Evolutionary conservation across 2,113 vertebrate genomes (phyloP).

Genomic region (Motacilla tschutschensis): DNA sequence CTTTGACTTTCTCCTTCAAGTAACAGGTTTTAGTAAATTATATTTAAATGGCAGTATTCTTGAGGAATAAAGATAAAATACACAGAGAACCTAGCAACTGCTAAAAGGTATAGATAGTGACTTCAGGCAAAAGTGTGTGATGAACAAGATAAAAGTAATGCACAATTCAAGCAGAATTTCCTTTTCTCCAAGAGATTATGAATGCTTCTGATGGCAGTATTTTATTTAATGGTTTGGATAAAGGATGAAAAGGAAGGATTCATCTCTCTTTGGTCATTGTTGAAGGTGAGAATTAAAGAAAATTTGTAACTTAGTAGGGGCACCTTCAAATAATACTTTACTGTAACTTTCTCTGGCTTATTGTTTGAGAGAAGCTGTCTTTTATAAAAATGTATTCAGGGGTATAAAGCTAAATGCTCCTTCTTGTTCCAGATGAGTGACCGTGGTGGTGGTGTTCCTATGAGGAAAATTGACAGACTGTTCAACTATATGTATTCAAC

Average conservation of each 20-base stretch:
- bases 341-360: not conserved
- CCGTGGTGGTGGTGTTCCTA: conserved; percentile 90
- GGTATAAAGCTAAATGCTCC: not conserved
- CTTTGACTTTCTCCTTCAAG: not conserved
- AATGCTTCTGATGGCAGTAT: not conserved
- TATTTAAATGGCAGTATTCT: not conserved
- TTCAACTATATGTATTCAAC: conserved; percentile 98
- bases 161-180: not conserved
- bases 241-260: not conserved
- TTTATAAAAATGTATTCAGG: not conserved
- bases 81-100: not conserved
- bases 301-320: not conserved
- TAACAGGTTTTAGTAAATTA: not conserved
- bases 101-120: not conserved
- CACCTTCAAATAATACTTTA: not conserved
- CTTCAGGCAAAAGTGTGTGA: not conserved
- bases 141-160: not conserved
- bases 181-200: not conserved
- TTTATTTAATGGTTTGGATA: not conserved
- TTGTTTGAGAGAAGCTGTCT: not conserved
- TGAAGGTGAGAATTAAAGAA: conserved; percentile 4
- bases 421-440: conserved; percentile 85
- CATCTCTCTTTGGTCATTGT: not conserved
- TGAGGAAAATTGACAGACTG: conserved; percentile 92
- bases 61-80: not conserved